Evolutionary conservation across 2,797 vertebrate species (phyloP), one percentile per base, ranked within the genome.

Genomic region (Cephalopachus bancanus): DNA sequence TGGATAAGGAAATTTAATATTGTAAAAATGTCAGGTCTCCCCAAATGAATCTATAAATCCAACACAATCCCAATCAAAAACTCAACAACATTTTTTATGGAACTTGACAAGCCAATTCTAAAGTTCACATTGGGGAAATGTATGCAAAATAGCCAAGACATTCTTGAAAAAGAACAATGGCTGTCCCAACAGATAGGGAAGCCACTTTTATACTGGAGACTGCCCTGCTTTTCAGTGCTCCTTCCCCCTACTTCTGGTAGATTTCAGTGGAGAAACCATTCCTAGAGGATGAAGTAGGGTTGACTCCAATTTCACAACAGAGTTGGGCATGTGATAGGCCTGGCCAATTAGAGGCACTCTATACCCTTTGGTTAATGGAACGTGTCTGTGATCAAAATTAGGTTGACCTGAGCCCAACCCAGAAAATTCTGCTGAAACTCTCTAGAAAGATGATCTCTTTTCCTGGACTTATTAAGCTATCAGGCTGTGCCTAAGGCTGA

Each of bases 11-110:
- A 84, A 96, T 91, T 91, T 86, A 93, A 91, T 89, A 93, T 51
- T 91, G 83, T 97, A 95, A 97, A 97, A 57, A 89, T 91, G 95
- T 93, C 96, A 94, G 76, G 3, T 89, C 49, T 96, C 72, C 76
- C 65, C 90, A 91, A 95, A 67, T 91, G 14, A 85, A 94, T 44
- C 92, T 85, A 93, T 91, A 96, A 94, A 96, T 85, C 53, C 62
- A 90, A 87, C 89, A 95, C 65, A 87, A 92, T 90, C 33, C 57
- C 49, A 95, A 67, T 91, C 16, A 93, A 95, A 95, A 95, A 53
- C 53, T 51, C 59, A 44, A 93, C 10, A 51, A 71, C 24, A 88
- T 75, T 83, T 96, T 95, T 95, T 89, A 96, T 51, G 26, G 76
- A 97, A 90, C 65, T 24, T 80, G 60, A 94, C 60, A 91, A 93